Conservation (phyloP, 1,140 invertebrate genomes). For the Drosophila oshimai region DNA sequence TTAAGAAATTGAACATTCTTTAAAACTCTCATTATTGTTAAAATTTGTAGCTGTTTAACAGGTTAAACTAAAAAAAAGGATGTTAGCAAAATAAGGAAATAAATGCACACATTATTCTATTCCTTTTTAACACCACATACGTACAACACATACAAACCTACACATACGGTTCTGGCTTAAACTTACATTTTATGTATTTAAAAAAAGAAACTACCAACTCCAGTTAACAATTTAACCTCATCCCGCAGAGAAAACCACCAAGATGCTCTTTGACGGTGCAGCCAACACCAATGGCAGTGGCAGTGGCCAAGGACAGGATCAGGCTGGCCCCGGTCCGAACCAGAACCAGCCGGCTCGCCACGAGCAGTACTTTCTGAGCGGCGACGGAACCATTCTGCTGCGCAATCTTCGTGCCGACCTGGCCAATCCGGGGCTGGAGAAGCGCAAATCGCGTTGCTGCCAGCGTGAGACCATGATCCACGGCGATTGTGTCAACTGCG, state of each 20-base stretch:
- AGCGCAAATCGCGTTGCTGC: constrained; percentile 53
- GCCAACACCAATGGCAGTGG: constrained; percentile 18
- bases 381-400: constrained; percentile 47
- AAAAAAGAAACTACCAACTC: too few species aligned
- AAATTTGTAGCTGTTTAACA: too few species aligned
- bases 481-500: constrained; percentile 55
- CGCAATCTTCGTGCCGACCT: constrained; percentile 41
- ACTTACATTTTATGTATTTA: too few species aligned
- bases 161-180: too few species aligned
- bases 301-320: neutral
- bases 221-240: too few species aligned
- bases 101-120: too few species aligned
- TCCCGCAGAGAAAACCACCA: constrained; percentile 56
- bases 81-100: too few species aligned
- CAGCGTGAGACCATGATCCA: constrained; percentile 48
- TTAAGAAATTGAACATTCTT: too few species aligned
- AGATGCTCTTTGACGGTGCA: constrained; percentile 59
- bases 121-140: too few species aligned
- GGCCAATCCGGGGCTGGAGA: constrained; percentile 38
- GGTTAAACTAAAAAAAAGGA: too few species aligned
- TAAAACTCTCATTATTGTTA: too few species aligned
- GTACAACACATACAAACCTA: too few species aligned
- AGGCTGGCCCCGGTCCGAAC: neutral
- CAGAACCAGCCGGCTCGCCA: neutral
- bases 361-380: constrained; percentile 41